phyloP scores from a whole-genome alignment of 2,797 vertebrate species.

The Prunella strophiata region DNA sequence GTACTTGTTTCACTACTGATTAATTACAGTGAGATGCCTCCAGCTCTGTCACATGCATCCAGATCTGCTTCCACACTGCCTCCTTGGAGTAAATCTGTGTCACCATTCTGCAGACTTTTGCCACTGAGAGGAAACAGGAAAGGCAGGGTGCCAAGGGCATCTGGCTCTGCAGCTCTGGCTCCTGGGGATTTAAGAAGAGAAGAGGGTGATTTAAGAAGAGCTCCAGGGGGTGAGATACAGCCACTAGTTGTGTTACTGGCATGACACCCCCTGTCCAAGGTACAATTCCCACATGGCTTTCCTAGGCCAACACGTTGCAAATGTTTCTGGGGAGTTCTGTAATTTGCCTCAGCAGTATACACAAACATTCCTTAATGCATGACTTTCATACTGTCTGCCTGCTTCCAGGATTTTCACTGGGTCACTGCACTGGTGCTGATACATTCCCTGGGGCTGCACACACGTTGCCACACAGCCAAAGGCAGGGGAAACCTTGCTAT shows the following conservation, averaged over 20 bases:
- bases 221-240: background rate
- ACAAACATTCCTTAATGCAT: background rate
- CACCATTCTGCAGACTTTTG: background rate
- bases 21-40: constrained; percentile 22
- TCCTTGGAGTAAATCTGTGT: background rate
- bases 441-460: background rate
- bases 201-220: background rate
- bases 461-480: accelerated
- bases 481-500: background rate
- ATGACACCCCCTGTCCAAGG: background rate
- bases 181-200: background rate
- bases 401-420: constrained; percentile 17
- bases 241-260: background rate
- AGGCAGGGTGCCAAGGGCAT: background rate
- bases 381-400: background rate
- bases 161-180: background rate
- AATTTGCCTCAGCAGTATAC: background rate
- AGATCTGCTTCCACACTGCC: background rate
- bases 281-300: background rate
- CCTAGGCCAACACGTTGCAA: background rate
- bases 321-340: background rate
- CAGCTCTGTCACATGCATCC: background rate
- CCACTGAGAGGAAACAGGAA: background rate
- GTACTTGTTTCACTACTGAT: background rate
- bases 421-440: background rate